phyloP scores from a whole-genome alignment of 2,113 vertebrate genomes.

The Sisor rabdophorus region DNA sequence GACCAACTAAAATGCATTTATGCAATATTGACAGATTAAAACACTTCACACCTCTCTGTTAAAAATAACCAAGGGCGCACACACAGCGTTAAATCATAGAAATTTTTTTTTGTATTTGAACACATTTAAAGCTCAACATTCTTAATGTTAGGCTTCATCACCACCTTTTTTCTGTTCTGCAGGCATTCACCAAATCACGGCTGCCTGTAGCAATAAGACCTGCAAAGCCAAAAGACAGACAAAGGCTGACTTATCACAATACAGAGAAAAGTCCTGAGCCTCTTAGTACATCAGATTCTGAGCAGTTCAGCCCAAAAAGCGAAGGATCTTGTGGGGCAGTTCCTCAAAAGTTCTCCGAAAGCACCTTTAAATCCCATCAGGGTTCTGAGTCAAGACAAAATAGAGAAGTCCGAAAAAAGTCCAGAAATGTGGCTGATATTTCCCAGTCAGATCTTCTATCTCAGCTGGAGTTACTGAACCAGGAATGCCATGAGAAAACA shows the following conservation, averaged over 20 bases:
- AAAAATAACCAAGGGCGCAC: too few relatives aligned
- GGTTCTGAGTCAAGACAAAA: slow-evolving; percentile 32
- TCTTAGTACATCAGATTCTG: slow-evolving; percentile 36
- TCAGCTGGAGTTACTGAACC: slow-evolving; percentile 71
- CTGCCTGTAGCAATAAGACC: slow-evolving; percentile 75
- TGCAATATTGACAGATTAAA: too few relatives aligned
- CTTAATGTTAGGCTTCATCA: too few relatives aligned
- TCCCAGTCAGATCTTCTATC: slow-evolving; percentile 46
- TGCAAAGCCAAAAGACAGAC: slow-evolving; percentile 43
- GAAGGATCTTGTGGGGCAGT: not conserved
- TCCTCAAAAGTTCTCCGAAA: not conserved
- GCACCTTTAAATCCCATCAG: slow-evolving; percentile 5
- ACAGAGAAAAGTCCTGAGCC: slow-evolving; percentile 39
- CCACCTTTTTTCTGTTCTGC: slow-evolving; percentile 17
- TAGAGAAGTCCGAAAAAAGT: not conserved
- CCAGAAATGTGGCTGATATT: not conserved
- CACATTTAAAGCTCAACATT: not conserved
- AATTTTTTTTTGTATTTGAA: not conserved
- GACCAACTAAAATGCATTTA: too few relatives aligned
- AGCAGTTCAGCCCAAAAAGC: not conserved
- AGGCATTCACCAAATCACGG: slow-evolving; percentile 75
- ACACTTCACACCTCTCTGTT: too few relatives aligned
- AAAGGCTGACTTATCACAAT: slow-evolving; percentile 29
- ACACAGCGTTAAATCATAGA: too few relatives aligned
- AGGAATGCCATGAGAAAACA: slow-evolving; percentile 73